Evolutionary conservation across 2,888 invertebrate species (phyloP).

Genomic region (Archaeoteleia sp.): DNA sequence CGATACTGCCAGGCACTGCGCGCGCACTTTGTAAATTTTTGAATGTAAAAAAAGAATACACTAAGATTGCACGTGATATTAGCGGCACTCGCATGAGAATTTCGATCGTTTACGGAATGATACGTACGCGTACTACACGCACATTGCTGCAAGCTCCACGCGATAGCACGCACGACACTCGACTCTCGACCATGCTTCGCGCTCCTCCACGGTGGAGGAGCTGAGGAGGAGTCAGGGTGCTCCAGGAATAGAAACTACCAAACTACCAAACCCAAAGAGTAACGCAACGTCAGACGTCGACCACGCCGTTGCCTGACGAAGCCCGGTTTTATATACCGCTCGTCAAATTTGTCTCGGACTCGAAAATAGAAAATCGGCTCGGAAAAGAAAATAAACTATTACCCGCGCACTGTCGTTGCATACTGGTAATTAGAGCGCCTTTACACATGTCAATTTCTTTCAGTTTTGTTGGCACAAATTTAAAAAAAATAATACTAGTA

Average conservation of each 20-base stretch:
- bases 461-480: too few relatives aligned
- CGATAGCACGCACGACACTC: slow-evolving; percentile 64
- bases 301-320: slow-evolving; percentile 44
- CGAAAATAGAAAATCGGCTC: slow-evolving; percentile 16
- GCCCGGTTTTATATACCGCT: slow-evolving; percentile 54
- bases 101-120: slow-evolving; percentile 46
- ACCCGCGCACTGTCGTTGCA: neutral
- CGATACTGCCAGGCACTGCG: too few relatives aligned
- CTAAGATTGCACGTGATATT: neutral
- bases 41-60: slow-evolving; percentile 3
- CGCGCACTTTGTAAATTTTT: neutral
- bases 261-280: slow-evolving; percentile 63
- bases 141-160: slow-evolving; percentile 55
- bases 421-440: slow-evolving; percentile 2
- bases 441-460: too few relatives aligned
- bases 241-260: slow-evolving; percentile 74
- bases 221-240: slow-evolving; percentile 70
- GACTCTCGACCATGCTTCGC: slow-evolving; percentile 59
- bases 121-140: slow-evolving; percentile 57
- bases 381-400: slow-evolving; percentile 12
- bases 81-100: neutral
- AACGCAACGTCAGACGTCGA: slow-evolving; percentile 59
- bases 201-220: slow-evolving; percentile 66
- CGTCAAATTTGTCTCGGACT: slow-evolving; percentile 37
- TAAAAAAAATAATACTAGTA: too few relatives aligned